Percentiles rank a stretch among this genome's conserved stretches.
Conservation (phyloP, 1,140 invertebrate genomes). For the Antheraea mylitta region DNA sequence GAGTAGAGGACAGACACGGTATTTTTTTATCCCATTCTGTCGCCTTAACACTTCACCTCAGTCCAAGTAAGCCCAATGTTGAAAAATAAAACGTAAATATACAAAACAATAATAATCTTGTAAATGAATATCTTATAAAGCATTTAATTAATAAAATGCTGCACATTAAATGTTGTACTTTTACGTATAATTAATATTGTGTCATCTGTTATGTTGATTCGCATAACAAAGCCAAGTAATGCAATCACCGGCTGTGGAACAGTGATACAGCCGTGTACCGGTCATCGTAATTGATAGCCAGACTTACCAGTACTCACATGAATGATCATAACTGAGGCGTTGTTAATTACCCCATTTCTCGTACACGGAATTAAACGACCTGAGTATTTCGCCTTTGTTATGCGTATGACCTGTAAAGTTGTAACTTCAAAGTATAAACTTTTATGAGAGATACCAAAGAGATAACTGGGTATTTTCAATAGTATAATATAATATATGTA, state of each 20-base stretch:
- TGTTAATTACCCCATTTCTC: slow-evolving; percentile 50
- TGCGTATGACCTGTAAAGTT: slow-evolving; percentile 7
- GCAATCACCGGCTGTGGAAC: neutral
- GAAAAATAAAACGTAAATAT: too few species aligned
- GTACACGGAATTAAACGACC: slow-evolving; percentile 44
- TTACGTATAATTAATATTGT: neutral
- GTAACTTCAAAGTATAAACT: neutral
- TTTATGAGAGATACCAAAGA: neutral
- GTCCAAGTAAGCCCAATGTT: too few species aligned
- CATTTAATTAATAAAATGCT: too few species aligned
- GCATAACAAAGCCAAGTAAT: neutral
- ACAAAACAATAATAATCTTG: too few species aligned
- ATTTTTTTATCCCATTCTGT: too few species aligned
- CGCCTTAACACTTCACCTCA: too few species aligned
- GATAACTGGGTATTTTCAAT: too few species aligned
- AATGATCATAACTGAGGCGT: slow-evolving; percentile 57
- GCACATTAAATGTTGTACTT: neutral
- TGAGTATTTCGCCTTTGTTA: slow-evolving; percentile 39
- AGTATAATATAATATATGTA: too few species aligned
- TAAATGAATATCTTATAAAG: too few species aligned
- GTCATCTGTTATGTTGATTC: neutral
- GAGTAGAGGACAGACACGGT: too few species aligned
- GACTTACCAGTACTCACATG: slow-evolving; percentile 49
- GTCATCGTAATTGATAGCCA: slow-evolving; percentile 62
- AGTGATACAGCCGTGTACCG: slow-evolving; percentile 41